phyloP scores from a whole-genome alignment of 2,888 invertebrate genomes.

The Sphecodes monilicornis region DNA sequence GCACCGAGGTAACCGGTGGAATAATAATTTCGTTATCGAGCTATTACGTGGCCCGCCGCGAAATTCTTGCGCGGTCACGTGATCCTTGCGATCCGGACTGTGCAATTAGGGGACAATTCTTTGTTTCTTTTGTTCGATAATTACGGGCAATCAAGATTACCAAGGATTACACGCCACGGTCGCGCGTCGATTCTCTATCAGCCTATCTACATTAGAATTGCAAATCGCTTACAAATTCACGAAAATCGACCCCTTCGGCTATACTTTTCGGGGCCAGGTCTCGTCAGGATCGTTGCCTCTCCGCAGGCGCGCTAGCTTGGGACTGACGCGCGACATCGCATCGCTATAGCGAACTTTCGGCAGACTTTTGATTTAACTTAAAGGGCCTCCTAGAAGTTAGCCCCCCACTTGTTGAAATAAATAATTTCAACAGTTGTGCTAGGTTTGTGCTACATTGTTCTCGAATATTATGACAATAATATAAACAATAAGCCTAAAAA shows the following conservation, averaged over 20 bases:
- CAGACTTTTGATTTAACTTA: too few species aligned
- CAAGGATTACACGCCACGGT: neutral
- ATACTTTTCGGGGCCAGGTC: neutral
- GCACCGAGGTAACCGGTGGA: neutral
- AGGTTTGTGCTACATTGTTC: too few species aligned
- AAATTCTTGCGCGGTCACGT: neutral
- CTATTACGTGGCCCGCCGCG: neutral
- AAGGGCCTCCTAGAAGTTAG: too few species aligned
- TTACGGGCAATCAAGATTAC: slow-evolving; percentile 3
- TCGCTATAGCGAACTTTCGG: neutral
- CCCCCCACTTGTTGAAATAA: too few species aligned
- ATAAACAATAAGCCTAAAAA: too few species aligned
- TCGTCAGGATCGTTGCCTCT: neutral
- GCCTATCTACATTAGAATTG: neutral
- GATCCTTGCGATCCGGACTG: neutral
- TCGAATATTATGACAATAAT: too few species aligned
- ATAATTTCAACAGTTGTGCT: too few species aligned
- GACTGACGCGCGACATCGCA: neutral
- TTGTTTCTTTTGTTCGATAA: slow-evolving; percentile 13
- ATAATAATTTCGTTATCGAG: slow-evolving; percentile 23
- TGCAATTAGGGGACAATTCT: neutral
- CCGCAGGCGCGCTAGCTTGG: neutral
- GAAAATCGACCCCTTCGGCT: neutral
- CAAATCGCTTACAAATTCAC: slow-evolving; percentile 9
- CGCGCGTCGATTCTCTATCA: neutral